phyloP scores from a whole-genome alignment of 2,888 invertebrate species.

The Zhuqinia jingwanae region DNA sequence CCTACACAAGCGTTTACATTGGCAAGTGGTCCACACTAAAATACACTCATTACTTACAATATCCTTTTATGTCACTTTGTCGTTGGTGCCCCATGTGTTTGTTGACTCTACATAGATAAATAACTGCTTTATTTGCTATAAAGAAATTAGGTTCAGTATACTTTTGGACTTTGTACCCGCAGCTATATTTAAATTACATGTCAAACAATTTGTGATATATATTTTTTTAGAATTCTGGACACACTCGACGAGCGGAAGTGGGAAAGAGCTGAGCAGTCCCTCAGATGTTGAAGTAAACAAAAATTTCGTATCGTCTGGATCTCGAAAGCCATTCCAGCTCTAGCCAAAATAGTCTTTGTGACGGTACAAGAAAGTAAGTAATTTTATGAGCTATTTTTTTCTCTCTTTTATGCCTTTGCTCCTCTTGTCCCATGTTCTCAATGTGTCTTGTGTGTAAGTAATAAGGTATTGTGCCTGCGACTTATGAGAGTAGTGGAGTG shows the following conservation, averaged over 20 bases:
- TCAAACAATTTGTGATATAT: slow-evolving; percentile 34
- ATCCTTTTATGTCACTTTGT: too few species aligned
- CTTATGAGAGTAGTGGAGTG: not conserved
- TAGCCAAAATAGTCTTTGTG: slow-evolving; percentile 78
- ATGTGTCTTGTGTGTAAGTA: not conserved
- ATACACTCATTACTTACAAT: too few species aligned
- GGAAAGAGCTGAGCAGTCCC: slow-evolving; percentile 78
- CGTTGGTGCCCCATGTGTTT: too few species aligned
- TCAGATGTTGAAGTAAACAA: slow-evolving; percentile 78
- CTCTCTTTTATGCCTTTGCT: not conserved
- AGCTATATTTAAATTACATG: slow-evolving; percentile 47
- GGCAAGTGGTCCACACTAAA: too few species aligned
- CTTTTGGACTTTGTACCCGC: not conserved
- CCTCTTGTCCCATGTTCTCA: not conserved
- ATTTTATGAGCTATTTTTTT: slow-evolving; percentile 38
- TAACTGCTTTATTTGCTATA: too few species aligned
- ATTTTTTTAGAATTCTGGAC: slow-evolving; percentile 79
- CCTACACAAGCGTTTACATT: too few species aligned
- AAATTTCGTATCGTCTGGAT: slow-evolving; percentile 77
- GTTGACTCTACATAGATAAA: too few species aligned
- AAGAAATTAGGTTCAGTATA: not conserved
- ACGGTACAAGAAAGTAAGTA: slow-evolving; percentile 76
- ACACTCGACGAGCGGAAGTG: slow-evolving; percentile 75
- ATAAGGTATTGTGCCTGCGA: not conserved
- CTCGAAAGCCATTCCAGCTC: slow-evolving; percentile 79